Evolutionary conservation across 2,797 vertebrate species (phyloP).

Genomic region (Antrozous pallidus): DNA sequence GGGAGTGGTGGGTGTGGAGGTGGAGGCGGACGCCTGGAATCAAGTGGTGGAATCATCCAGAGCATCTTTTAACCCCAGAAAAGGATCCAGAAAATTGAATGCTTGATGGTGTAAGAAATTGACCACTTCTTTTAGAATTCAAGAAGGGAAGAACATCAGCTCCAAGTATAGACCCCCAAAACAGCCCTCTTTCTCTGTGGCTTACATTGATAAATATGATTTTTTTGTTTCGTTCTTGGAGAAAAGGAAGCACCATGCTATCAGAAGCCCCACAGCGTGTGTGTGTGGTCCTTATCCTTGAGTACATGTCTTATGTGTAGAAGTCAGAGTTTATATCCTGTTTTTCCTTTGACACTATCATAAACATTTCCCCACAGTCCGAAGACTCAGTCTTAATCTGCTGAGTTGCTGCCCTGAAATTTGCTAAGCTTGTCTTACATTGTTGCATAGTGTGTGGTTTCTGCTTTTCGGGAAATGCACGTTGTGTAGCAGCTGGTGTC

Average conservation of each 20-base stretch:
- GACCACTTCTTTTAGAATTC: background rate
- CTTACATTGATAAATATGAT: slow-evolving; percentile 22
- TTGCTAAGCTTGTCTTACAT: background rate
- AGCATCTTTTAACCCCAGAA: background rate
- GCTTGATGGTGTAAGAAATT: background rate
- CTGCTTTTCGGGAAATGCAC: slow-evolving; percentile 36
- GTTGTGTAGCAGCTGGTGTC: background rate
- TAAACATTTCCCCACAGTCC: slow-evolving; percentile 23
- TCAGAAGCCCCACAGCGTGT: background rate
- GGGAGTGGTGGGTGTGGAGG: too few species aligned
- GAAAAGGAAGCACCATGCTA: background rate
- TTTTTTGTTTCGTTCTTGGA: background rate
- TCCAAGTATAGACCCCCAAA: background rate
- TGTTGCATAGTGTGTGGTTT: background rate
- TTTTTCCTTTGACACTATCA: slow-evolving; percentile 49
- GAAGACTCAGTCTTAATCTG: background rate
- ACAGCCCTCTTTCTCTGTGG: background rate
- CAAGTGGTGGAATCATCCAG: background rate
- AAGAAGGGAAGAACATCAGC: background rate
- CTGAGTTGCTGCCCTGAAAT: slow-evolving; percentile 9
- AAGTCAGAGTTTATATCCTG: slow-evolving; percentile 52
- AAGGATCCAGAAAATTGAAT: background rate
- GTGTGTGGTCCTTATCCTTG: background rate
- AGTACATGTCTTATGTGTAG: background rate
- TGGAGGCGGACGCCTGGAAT: background rate